Percentiles rank a stretch among this genome's conserved stretches.
These are phyloP conservation scores for Poeciliopsis presidionis DNA, from an alignment of 2,797 vertebrate genomes.

Conservation along the genomic window DNA sequence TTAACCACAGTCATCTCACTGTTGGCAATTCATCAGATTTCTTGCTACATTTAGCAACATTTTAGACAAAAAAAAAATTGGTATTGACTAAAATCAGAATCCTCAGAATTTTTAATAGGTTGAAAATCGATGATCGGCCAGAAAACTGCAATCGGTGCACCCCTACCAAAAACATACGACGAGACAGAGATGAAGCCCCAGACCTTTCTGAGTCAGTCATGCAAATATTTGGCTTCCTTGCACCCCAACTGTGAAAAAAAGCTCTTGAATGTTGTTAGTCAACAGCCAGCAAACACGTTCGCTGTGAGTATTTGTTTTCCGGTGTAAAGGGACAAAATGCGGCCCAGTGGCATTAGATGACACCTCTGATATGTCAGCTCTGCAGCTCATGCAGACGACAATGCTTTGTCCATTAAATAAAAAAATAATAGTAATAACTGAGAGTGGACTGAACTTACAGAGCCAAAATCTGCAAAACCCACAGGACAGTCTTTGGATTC, in stretches of 20 bases:
- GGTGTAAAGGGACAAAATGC: slow-evolving; percentile 16
- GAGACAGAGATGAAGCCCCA: not conserved
- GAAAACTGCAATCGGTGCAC: too few relatives aligned
- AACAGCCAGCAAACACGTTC: slow-evolving; percentile 48
- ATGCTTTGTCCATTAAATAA: slow-evolving; percentile 28
- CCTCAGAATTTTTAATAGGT: too few relatives aligned
- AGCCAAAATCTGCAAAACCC: slow-evolving; percentile 88
- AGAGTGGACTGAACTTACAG: slow-evolving; percentile 87
- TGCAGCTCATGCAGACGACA: slow-evolving; percentile 55
- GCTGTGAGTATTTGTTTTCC: slow-evolving; percentile 9
- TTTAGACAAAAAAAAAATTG: too few relatives aligned
- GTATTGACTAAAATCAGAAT: too few relatives aligned
- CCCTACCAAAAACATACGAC: not conserved
- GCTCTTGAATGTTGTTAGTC: slow-evolving; percentile 51
- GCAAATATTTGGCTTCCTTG: slow-evolving; percentile 33
- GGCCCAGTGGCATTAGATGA: slow-evolving; percentile 24
- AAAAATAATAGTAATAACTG: slow-evolving; percentile 35
- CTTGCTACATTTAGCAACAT: too few relatives aligned
- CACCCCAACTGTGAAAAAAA: slow-evolving; percentile 17
- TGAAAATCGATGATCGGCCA: too few relatives aligned
- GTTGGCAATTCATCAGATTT: too few relatives aligned
- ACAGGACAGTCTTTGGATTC: slow-evolving; percentile 85
- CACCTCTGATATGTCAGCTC: slow-evolving; percentile 39
- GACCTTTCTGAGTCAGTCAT: slow-evolving; percentile 34
- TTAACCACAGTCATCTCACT: too few relatives aligned